Base-by-base conservation (phyloP, 2,888 invertebrate species). In the Pomacea canaliculata region DNA sequence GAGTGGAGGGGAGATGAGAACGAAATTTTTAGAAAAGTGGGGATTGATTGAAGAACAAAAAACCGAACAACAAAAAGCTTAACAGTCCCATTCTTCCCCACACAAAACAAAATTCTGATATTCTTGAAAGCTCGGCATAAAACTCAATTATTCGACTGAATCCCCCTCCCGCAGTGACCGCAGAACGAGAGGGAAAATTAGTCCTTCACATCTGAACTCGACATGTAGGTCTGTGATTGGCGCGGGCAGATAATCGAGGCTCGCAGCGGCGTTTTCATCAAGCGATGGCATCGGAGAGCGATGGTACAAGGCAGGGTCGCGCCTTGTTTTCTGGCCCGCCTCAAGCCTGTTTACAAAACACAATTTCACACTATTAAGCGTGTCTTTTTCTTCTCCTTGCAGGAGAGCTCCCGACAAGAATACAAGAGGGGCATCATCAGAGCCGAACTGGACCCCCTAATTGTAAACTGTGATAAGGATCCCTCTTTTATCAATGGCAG, bases 331-430 rank as follows among this genome's bases (percentile, higher is more conserved):
- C 16, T 10, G 51, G 12, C 51, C 51, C 12, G 51, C 51, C 16
- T 10, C 51, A 16, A 16, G 48, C 5, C 4, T 71, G 71, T 71
- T 71, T 71, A 71, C 63, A 71, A 71, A 71, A 71, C 71, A 71
- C 63, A 63, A 71, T 71, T 71, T 71, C 71, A 71, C 71, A 62
- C 71, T 56, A 62, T 63, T 70, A 70, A 49, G 49, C 70, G 19
- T 46, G 71, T 46, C 71, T 71, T 71, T 23, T 23, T 71, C 71
- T 71, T 62, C n/a, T 19, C 5, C 19, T 48, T 18, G n/a, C 19
- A 18, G 46, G 12, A 18, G 49, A 49, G 68, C 48, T 68, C 68
- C 49, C 27, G 37, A 37, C 65, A 23, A 65, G 27, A 65, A 23
- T 37, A 27, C 65, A 65, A 65, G 37, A 65, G 65, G 19, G 27